Evolutionary conservation across 2,888 invertebrate species (phyloP).

Genomic region (Abscondita cerata): DNA sequence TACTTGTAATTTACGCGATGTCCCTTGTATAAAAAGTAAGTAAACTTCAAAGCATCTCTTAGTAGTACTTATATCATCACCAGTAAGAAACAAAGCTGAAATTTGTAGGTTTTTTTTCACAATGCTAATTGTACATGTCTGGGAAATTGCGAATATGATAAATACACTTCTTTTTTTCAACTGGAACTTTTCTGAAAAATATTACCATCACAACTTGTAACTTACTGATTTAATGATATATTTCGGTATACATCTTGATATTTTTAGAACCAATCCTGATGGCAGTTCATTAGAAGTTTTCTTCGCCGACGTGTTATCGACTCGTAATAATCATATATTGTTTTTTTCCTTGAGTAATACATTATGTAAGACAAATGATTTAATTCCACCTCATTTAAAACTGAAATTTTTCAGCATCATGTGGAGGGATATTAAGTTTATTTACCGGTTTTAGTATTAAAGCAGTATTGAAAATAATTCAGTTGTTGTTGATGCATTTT

Average conservation of each 20-base stretch:
- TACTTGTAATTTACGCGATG: slow-evolving; percentile 20
- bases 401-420: slow-evolving; percentile 73
- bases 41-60: no score
- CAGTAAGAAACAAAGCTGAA: no score
- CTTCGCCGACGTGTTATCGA: slow-evolving; percentile 71
- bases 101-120: no score
- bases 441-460: slow-evolving; percentile 76
- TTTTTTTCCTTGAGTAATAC: slow-evolving; percentile 72
- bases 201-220: no score
- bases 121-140: slow-evolving; percentile 59
- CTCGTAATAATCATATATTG: slow-evolving; percentile 69
- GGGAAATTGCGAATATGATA: slow-evolving; percentile 66
- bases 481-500: slow-evolving; percentile 60
- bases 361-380: slow-evolving; percentile 67
- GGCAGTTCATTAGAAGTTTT: slow-evolving; percentile 70
- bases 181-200: slow-evolving; percentile 38
- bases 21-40: no score
- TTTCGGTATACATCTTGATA: no score
- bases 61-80: no score
- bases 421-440: slow-evolving; percentile 74
- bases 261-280: slow-evolving; percentile 55
- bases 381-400: no score
- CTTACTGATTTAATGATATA: no score
- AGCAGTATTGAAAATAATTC: slow-evolving; percentile 69
- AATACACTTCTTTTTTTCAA: slow-evolving; percentile 71